Percentiles rank a stretch among this genome's conserved stretches.
Conservation (phyloP, 2,113 vertebrate genomes). For the Coptodon bakossiorum region DNA sequence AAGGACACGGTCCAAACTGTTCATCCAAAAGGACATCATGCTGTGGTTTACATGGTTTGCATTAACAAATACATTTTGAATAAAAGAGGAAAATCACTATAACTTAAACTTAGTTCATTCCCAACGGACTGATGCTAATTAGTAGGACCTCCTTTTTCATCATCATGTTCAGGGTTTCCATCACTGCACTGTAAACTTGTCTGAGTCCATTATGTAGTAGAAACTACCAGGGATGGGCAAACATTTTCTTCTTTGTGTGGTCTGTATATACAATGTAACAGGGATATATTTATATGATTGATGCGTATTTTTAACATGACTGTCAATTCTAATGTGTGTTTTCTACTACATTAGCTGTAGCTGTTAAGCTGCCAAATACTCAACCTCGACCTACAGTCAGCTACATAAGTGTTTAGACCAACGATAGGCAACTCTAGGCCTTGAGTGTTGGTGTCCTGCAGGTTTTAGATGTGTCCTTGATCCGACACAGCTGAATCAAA, state of each 20-base stretch:
- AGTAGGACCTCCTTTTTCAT: accelerated
- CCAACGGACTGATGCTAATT: neutral
- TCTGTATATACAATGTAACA: neutral
- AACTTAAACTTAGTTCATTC: accelerated
- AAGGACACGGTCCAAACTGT: neutral
- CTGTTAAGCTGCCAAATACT: neutral
- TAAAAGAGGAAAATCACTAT: neutral
- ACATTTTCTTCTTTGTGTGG: neutral
- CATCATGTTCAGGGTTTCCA: neutral
- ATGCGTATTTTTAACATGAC: neutral
- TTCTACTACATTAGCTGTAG: neutral
- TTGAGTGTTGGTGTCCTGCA: neutral
- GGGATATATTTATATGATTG: neutral
- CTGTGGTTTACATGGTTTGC: neutral
- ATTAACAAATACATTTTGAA: neutral
- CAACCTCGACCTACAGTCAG: neutral
- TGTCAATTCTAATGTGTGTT: neutral
- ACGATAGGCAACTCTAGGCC: accelerated
- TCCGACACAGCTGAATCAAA: accelerated
- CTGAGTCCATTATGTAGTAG: neutral
- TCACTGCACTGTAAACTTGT: neutral
- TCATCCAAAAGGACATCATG: neutral
- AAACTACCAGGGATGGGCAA: neutral
- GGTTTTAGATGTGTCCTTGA: neutral
- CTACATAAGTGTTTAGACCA: neutral